A percentile compares a stretch with the other conserved stretches of the same genome.
Evolutionary conservation across 2,888 invertebrate genomes (phyloP).

Genomic region (Thecophora atra): DNA sequence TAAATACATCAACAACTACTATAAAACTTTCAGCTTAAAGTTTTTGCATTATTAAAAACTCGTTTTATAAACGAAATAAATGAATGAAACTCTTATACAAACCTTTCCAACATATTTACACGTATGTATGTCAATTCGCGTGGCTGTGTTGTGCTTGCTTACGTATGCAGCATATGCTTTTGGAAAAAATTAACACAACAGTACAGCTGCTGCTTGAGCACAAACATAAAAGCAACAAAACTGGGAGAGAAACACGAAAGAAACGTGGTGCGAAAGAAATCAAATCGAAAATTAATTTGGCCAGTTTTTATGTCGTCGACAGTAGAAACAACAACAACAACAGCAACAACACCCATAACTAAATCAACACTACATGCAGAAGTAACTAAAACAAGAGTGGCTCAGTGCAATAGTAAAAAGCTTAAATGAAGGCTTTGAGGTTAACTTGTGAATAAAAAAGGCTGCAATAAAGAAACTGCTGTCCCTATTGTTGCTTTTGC

Average conservation of each 20-base stretch:
- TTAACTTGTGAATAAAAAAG: conserved; percentile 16
- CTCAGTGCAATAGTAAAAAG: conserved; percentile 37
- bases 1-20: neutral
- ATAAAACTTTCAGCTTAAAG: too few species aligned
- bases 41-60: neutral
- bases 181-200: conserved; percentile 8
- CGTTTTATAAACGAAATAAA: neutral
- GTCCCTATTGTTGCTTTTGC: conserved; percentile 9
- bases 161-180: neutral
- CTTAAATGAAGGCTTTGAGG: conserved; percentile 23
- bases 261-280: conserved; percentile 16
- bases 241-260: neutral
- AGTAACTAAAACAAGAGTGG: conserved; percentile 32
- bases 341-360: conserved; percentile 51
- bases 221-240: neutral
- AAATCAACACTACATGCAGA: conserved; percentile 36
- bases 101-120: neutral
- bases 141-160: neutral
- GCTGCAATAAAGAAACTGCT: conserved; percentile 10
- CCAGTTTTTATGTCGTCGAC: conserved; percentile 9
- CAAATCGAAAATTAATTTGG: conserved; percentile 25
- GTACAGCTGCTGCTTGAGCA: conserved; percentile 12
- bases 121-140: neutral
- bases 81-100: neutral
- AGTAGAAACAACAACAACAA: conserved; percentile 47